These are phyloP conservation scores for Rhopilema esculentum DNA, from an alignment of 30 jellyfish, hydroid and myxozoan genomes.

Conservation along the genomic window DNA sequence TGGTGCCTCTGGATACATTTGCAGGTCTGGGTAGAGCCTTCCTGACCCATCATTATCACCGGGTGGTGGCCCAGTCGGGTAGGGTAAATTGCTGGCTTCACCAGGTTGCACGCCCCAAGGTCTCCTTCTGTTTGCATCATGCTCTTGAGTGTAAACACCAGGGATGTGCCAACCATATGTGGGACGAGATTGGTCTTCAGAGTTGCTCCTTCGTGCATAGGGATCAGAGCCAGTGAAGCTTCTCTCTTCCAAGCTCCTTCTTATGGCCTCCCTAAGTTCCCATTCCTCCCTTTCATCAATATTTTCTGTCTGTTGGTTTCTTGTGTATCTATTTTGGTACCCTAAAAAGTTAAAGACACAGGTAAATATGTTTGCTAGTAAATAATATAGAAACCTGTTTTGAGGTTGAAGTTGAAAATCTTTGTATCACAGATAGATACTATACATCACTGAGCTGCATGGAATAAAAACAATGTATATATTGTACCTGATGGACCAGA, in stretches of 20 bases:
- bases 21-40: slow-evolving; percentile 18
- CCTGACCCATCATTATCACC: neutral
- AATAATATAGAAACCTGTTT: neutral
- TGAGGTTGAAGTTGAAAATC: no score
- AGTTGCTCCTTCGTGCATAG: neutral
- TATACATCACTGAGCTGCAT: no score
- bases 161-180: slow-evolving; percentile 66
- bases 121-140: slow-evolving; percentile 3
- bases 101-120: neutral
- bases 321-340: neutral
- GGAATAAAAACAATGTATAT: no score
- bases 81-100: neutral
- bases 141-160: neutral
- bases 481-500: slow-evolving; percentile 61
- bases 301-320: neutral
- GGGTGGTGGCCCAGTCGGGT: neutral
- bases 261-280: slow-evolving; percentile 72
- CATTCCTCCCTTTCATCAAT: neutral
- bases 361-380: neutral
- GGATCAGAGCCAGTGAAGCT: neutral
- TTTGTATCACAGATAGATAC: no score
- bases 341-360: neutral
- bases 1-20: neutral
- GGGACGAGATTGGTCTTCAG: slow-evolving; percentile 18
- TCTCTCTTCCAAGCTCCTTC: slow-evolving; percentile 59